Evolutionary conservation across 2,888 invertebrate genomes (phyloP).

Genomic region (Luffia ferchaultella): DNA sequence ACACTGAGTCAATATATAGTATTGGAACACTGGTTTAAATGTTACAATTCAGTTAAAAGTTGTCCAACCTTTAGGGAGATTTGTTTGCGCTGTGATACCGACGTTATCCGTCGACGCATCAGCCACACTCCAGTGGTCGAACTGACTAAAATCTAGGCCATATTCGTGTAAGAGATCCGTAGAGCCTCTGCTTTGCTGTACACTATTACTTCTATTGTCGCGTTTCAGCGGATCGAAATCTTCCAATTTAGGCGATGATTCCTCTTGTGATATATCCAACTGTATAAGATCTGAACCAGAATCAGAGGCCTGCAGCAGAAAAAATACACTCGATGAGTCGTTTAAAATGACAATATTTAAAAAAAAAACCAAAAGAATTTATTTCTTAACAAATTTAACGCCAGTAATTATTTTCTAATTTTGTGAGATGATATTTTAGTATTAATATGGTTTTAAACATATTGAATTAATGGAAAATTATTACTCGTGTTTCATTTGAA

Average conservation of each 20-base stretch:
- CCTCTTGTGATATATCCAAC: conserved; percentile 29
- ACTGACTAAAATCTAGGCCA: conserved; percentile 72
- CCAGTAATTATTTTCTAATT: too few relatives aligned
- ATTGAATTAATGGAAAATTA: too few relatives aligned
- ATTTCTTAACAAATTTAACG: too few relatives aligned
- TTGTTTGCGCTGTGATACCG: conserved; percentile 26
- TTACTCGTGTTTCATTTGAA: too few relatives aligned
- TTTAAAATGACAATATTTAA: too few relatives aligned
- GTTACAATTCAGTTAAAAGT: conserved; percentile 57
- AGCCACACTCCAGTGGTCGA: conserved; percentile 47
- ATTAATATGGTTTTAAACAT: too few relatives aligned
- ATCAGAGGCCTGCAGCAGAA: conserved; percentile 54
- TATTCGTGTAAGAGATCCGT: conserved; percentile 76
- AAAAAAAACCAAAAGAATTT: too few relatives aligned
- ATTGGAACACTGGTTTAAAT: too few relatives aligned
- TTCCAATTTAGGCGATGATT: conserved; percentile 47
- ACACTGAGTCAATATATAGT: too few relatives aligned
- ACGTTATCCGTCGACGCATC: conserved; percentile 19
- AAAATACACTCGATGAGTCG: too few relatives aligned
- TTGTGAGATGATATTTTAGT: too few relatives aligned
- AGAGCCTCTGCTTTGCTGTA: conserved; percentile 41
- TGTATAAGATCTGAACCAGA: conserved; percentile 55
- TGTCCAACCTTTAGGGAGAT: conserved; percentile 49
- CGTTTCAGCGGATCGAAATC: conserved; percentile 54
- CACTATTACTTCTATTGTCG: conserved; percentile 18